Evolutionary conservation across 2,888 invertebrate genomes (phyloP), one percentile per base, ranked within the genome.

Genomic region (Pantelozetes paolii): DNA sequence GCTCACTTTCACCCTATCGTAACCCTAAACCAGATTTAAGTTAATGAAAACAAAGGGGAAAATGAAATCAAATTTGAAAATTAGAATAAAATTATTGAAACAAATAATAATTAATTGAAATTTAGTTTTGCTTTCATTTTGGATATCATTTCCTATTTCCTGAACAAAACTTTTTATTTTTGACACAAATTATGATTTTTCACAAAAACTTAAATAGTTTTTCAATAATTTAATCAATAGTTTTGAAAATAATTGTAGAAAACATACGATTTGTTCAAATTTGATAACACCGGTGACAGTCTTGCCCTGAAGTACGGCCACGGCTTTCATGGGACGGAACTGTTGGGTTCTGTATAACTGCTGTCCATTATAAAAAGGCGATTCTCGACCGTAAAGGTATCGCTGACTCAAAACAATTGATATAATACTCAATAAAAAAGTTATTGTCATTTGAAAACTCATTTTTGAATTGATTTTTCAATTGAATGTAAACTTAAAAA

Each of bases 271-370:
- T 84, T 94, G 92, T 75, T 88, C 87, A 81, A 94, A 92, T 82
- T 84, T 88, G 75, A 94, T 84, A 9, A 90, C 90, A 77, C 94
- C 94, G 79, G 86, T 87, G 48, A 91, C 90, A 54, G 80, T 80
- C 82, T 92, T 92, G 30, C 93, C 93, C 77, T 88, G 89, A 77
- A 94, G 85, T 79, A 94, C 92, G 82, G 91, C 91, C 76, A 94
- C 92, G 75, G 94, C 94, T 86, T 89, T 91, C 30, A 83, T 28
- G 6, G 71, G 48, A 15, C 23, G 26, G 18, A 2, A 28, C 30
- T 32, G 36, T 32, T 15, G 64, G 3, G n/a, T 5, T 18, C 15
- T 28, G 6, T 36, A 64, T 32, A 32, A n/a, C n/a, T n/a, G 9
- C 20, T n/a, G 32, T n/a, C 36, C 32, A 11, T 1, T 9, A 3